phyloP scores from a whole-genome alignment of 2,797 vertebrate genomes.

The Anas flavirostris region DNA sequence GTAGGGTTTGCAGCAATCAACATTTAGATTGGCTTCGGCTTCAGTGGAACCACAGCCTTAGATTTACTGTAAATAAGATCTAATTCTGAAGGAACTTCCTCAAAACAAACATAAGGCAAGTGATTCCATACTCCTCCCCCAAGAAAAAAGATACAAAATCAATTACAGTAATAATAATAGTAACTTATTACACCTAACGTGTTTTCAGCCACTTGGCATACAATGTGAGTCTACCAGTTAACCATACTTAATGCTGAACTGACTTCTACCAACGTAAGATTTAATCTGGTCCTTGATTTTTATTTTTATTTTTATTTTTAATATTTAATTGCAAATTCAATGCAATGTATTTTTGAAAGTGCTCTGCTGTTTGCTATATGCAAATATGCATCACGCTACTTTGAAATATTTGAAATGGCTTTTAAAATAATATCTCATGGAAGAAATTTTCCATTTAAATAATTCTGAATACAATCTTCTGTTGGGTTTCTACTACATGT shows the following conservation, averaged over 20 bases:
- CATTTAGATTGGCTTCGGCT: constrained; percentile 74
- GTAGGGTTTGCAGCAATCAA: constrained; percentile 71
- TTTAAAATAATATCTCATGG: background rate
- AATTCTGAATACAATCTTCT: background rate
- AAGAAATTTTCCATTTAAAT: background rate
- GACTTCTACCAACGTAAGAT: background rate
- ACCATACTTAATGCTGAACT: background rate
- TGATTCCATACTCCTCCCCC: constrained; percentile 47
- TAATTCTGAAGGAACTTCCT: constrained; percentile 68
- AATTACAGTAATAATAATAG: constrained; percentile 42
- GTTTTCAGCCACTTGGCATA: background rate
- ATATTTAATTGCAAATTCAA: background rate
- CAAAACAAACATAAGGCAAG: constrained; percentile 71
- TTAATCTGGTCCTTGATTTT: background rate
- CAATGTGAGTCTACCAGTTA: background rate
- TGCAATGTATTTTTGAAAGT: background rate
- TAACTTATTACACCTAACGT: background rate
- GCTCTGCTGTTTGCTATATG: background rate
- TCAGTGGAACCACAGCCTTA: constrained; percentile 67
- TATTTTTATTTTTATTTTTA: background rate
- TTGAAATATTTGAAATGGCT: background rate
- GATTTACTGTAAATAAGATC: constrained; percentile 72
- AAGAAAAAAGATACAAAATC: constrained; percentile 24
- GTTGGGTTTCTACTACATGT: background rate
- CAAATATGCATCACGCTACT: background rate